phyloP scores from a whole-genome alignment of 2,888 invertebrate species.

The Tetropium fuscum region DNA sequence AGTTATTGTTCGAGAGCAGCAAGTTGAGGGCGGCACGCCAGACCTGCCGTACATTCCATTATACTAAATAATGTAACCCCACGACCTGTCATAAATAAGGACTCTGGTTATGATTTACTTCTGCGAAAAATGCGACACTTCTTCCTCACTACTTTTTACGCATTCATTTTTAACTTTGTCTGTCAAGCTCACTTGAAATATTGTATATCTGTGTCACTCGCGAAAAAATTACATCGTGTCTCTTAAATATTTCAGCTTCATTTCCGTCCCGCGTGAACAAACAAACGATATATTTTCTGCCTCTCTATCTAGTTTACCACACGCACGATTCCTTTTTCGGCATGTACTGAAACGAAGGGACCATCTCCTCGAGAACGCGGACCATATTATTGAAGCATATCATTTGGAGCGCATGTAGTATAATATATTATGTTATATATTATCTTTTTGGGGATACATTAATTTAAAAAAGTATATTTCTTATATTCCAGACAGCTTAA shows the following conservation, averaged over 20 bases:
- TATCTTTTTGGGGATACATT: too few relatives aligned
- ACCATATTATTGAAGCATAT: too few relatives aligned
- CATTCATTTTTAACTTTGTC: conserved; percentile 35
- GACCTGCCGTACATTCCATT: conserved; percentile 51
- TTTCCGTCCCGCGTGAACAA: neutral
- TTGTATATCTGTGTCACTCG: conserved; percentile 18
- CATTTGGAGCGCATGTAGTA: too few relatives aligned
- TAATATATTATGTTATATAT: too few relatives aligned
- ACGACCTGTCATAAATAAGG: conserved; percentile 53
- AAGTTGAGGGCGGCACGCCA: conserved; percentile 45
- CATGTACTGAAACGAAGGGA: too few relatives aligned
- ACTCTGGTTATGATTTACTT: conserved; percentile 55
- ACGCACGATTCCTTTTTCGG: too few relatives aligned
- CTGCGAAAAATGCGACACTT: conserved; percentile 32
- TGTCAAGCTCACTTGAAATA: conserved; percentile 28
- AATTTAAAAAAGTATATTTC: too few relatives aligned
- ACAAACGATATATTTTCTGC: conserved; percentile 4
- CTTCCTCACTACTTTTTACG: conserved; percentile 3
- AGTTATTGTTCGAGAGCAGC: conserved; percentile 49
- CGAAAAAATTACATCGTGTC: conserved; percentile 4
- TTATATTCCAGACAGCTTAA: too few relatives aligned
- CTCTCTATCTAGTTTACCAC: neutral
- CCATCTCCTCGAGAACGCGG: too few relatives aligned
- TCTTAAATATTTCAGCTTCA: conserved; percentile 21
- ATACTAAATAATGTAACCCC: conserved; percentile 53